Conservation (phyloP, 2,797 vertebrate genomes). For the Aldrovandia affinis region DNA sequence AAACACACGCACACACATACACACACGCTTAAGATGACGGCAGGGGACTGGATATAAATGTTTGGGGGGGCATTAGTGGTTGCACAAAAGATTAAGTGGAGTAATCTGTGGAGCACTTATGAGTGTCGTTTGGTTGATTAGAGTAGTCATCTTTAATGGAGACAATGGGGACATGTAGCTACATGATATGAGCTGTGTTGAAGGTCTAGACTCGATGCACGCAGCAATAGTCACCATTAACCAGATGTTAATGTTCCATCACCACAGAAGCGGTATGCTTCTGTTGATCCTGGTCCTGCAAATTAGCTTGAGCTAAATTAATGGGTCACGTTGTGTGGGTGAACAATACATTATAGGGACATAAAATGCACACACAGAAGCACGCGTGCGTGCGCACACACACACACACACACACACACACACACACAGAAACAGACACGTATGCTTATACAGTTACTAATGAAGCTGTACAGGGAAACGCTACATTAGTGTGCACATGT, state of each 20-base stretch:
- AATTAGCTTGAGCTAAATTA: constrained; percentile 1
- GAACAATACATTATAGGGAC: not conserved
- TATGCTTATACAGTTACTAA: no score
- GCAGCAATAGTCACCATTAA: not conserved
- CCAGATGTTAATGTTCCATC: constrained; percentile 17
- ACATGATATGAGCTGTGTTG: constrained; percentile 34
- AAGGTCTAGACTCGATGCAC: constrained; percentile 23
- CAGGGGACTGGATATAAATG: not conserved
- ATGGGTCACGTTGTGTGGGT: not conserved
- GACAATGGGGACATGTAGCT: constrained; percentile 46
- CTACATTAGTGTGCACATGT: no score
- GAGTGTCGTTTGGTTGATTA: constrained; percentile 52
- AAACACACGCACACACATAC: not conserved
- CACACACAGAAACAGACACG: not conserved
- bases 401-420: not conserved
- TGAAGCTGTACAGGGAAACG: no score
- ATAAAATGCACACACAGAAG: not conserved
- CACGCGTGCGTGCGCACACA: not conserved
- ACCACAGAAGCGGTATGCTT: not conserved
- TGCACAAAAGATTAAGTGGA: constrained; percentile 57
- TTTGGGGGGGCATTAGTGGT: constrained; percentile 44
- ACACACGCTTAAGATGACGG: no score
- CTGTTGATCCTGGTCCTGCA: not conserved
- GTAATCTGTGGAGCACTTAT: constrained; percentile 51
- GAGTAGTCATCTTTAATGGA: constrained; percentile 39